Evolutionary conservation across 2,888 invertebrate species (phyloP).

Genomic region (Parapristionchus giblindavisi): DNA sequence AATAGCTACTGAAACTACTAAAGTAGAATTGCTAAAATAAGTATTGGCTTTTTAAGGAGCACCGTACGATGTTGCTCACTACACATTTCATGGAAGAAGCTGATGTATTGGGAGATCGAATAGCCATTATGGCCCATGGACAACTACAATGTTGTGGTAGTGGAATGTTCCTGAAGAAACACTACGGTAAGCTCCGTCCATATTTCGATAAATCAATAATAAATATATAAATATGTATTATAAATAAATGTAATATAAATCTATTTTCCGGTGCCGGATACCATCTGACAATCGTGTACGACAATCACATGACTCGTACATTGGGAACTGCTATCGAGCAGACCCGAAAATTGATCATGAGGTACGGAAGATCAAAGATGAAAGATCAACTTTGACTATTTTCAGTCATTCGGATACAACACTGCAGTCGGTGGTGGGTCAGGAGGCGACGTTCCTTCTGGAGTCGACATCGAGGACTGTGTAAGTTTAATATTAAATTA

Average conservation of each 20-base stretch:
- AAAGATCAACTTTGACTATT: not conserved
- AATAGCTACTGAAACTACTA: too few relatives aligned
- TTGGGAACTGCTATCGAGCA: not conserved
- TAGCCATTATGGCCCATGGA: constrained; percentile 87
- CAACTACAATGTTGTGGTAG: constrained; percentile 83
- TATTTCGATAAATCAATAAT: not conserved
- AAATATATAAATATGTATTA: not conserved
- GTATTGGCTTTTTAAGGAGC: not conserved
- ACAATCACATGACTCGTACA: not conserved
- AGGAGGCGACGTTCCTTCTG: constrained; percentile 80
- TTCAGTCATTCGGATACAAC: constrained; percentile 71
- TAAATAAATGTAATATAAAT: not conserved
- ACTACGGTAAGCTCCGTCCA: constrained; percentile 76
- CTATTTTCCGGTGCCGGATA: constrained; percentile 79
- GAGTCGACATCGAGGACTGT: not conserved
- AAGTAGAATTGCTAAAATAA: too few relatives aligned
- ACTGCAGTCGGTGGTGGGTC: constrained; percentile 80
- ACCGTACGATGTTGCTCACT: constrained; percentile 81
- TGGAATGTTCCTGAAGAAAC: constrained; percentile 80
- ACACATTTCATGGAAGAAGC: constrained; percentile 93
- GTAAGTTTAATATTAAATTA: constrained; percentile 14
- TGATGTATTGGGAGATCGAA: constrained; percentile 83
- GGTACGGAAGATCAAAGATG: not conserved
- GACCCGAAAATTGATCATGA: constrained; percentile 8
- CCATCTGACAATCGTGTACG: constrained; percentile 79